Evolutionary conservation across 2,113 vertebrate species (phyloP).

Genomic region (Chiloscyllium plagiosum): DNA sequence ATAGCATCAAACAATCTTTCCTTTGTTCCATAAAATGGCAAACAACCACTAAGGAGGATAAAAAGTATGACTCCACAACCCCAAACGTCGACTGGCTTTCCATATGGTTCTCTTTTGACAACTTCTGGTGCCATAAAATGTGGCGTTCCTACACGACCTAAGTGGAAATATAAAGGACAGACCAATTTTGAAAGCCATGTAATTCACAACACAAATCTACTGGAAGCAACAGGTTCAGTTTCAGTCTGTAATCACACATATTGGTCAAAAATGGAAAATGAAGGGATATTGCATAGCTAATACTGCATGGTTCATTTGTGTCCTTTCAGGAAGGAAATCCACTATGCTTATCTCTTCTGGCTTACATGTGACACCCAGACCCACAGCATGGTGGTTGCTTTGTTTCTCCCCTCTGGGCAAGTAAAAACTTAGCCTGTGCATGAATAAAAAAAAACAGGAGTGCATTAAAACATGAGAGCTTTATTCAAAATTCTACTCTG

Average conservation of each 20-base stretch:
- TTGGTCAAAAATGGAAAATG: not conserved
- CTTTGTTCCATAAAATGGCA: slow-evolving; percentile 98
- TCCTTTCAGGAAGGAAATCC: no score
- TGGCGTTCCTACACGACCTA: slow-evolving; percentile 93
- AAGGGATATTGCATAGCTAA: not conserved
- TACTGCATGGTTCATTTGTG: no score
- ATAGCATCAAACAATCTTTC: slow-evolving; percentile 97
- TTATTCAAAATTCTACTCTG: not conserved
- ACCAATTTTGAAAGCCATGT: not conserved
- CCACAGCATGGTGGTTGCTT: no score
- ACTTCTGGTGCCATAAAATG: slow-evolving; percentile 99
- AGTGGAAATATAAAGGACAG: not conserved
- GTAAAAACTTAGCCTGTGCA: no score
- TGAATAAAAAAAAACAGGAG: not conserved
- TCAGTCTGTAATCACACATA: not conserved
- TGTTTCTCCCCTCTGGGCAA: no score
- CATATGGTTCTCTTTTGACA: slow-evolving; percentile 95
- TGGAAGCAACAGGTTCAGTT: not conserved
- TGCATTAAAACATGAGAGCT: not conserved
- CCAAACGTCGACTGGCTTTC: slow-evolving; percentile 97
- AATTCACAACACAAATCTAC: not conserved
- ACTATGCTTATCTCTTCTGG: no score
- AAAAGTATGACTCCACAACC: slow-evolving; percentile 98
- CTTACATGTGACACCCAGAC: no score
- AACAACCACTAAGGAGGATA: slow-evolving; percentile 92